Evolutionary conservation across 2,797 vertebrate genomes (phyloP).

Genomic region (Galago senegalensis): DNA sequence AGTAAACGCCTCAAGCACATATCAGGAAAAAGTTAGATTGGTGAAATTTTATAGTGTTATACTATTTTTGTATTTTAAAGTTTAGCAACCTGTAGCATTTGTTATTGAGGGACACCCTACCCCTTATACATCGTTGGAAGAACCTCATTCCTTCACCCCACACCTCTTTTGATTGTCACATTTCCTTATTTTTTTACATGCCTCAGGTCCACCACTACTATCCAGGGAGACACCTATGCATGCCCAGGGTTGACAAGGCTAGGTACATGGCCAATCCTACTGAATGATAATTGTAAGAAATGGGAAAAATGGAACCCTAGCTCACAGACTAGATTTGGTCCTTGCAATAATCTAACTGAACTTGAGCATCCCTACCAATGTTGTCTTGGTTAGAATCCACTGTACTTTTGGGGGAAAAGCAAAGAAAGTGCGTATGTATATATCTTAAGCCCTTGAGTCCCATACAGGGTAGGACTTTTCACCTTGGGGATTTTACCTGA

Average conservation of each 20-base stretch:
- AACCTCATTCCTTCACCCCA: background rate
- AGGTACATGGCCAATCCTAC: background rate
- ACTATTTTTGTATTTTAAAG: conserved; percentile 64
- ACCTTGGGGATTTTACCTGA: background rate
- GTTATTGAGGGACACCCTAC: background rate
- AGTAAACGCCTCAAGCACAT: conserved; percentile 73
- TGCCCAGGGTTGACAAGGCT: background rate
- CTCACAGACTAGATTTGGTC: background rate
- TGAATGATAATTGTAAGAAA: background rate
- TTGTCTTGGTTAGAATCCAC: background rate
- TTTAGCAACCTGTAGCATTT: conserved; percentile 29
- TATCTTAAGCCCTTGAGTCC: background rate
- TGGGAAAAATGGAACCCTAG: background rate
- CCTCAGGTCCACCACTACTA: background rate
- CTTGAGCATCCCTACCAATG: background rate
- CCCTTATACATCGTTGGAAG: background rate
- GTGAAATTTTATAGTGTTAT: conserved; percentile 42
- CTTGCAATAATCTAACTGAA: background rate
- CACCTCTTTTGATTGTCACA: background rate
- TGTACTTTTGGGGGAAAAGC: conserved; percentile 13
- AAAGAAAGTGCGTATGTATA: background rate
- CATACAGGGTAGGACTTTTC: background rate
- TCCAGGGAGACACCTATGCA: background rate
- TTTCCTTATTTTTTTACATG: conserved; percentile 25
- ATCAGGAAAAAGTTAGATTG: conserved; percentile 55